Evolutionary conservation across 2,113 vertebrate species (phyloP).

Genomic region (Embiotoca jacksoni): DNA sequence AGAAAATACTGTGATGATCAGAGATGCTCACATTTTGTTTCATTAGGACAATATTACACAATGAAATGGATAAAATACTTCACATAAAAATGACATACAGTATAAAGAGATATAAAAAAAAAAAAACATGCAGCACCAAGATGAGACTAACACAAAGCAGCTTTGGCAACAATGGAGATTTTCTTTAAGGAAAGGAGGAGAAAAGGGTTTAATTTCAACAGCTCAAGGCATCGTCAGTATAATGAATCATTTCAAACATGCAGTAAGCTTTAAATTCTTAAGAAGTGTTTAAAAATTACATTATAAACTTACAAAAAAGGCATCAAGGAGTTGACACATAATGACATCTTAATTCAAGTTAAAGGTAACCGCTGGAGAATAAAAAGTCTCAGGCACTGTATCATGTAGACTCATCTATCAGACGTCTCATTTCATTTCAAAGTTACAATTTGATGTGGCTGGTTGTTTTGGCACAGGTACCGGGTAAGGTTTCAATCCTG

Average conservation of each 20-base stretch:
- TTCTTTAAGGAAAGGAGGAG: constrained; percentile 52
- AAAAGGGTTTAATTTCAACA: constrained; percentile 65
- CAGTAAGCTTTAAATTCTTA: constrained; percentile 76
- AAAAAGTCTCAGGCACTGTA: constrained; percentile 38
- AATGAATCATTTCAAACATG: constrained; percentile 78
- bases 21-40: constrained; percentile 71
- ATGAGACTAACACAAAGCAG: constrained; percentile 72
- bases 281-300: constrained; percentile 58
- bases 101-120: constrained; percentile 60
- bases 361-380: constrained; percentile 56
- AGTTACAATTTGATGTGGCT: constrained; percentile 58
- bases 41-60: constrained; percentile 57
- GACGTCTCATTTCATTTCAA: constrained; percentile 49
- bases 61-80: constrained; percentile 69
- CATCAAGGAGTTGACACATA: constrained; percentile 60
- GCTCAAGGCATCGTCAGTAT: constrained; percentile 77
- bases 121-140: constrained; percentile 78
- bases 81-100: constrained; percentile 68
- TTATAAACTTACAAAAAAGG: constrained; percentile 60
- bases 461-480: constrained; percentile 67
- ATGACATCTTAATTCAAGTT: constrained; percentile 71
- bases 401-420: constrained; percentile 49
- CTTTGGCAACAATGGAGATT: constrained; percentile 70
- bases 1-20: constrained; percentile 51
- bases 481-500: constrained; percentile 44